Evolutionary conservation across 1,140 invertebrate species (phyloP).

Genomic region (Temnothorax curvispinosus): DNA sequence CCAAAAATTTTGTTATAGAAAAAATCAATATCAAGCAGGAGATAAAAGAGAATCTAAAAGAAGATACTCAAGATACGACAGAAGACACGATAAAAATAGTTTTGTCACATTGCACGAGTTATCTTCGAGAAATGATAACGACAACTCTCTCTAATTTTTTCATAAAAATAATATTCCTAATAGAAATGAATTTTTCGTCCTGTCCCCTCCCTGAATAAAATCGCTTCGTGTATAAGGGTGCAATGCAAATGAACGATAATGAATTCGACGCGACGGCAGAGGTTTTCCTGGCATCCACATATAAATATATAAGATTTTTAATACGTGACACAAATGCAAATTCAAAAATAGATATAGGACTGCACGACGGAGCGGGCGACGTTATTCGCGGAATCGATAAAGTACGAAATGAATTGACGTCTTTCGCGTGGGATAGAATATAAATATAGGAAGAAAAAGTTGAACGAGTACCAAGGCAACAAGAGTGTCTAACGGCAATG

Average conservation of each 20-base stretch:
- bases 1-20: background rate
- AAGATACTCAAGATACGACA: background rate
- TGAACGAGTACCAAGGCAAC: conserved; percentile 36
- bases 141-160: background rate
- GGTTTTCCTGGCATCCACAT: background rate
- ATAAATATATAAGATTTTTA: background rate
- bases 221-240: background rate
- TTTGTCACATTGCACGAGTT: background rate
- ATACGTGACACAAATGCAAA: background rate
- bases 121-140: background rate
- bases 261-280: background rate
- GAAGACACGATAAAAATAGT: background rate
- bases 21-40: background rate
- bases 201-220: background rate
- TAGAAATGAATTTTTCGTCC: background rate
- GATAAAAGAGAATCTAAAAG: background rate
- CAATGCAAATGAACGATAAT: background rate
- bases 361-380: background rate
- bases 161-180: background rate
- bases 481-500: conserved; percentile 78
- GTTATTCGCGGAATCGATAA: conserved; percentile 41
- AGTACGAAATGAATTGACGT: conserved; percentile 36
- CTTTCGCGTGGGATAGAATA: conserved; percentile 39
- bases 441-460: conserved; percentile 47
- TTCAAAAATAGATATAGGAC: conserved; percentile 1